Conservation (phyloP, 37 sponge, comb jelly and placozoan species). For the Crambe crambe region DNA sequence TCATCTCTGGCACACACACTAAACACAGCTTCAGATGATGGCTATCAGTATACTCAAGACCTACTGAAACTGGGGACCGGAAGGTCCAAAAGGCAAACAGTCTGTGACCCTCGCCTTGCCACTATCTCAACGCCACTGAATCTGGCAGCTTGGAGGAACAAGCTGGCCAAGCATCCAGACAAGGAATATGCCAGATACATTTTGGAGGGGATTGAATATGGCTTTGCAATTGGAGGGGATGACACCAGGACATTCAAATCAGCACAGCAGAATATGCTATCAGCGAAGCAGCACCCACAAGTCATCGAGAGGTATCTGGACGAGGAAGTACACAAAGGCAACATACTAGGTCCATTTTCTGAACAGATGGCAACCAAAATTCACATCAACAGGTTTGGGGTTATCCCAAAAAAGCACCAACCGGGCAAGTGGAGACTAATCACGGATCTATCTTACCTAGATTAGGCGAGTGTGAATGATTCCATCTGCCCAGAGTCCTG, state of each 20-base stretch:
- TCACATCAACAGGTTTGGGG: constrained; percentile 39
- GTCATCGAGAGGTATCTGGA: too few relatives aligned
- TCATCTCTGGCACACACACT: neutral
- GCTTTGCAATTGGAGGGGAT: constrained; percentile 14
- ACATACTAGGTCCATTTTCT: constrained; percentile 26
- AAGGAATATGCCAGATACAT: constrained; percentile 16
- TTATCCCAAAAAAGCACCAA: too few relatives aligned
- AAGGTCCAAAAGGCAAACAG: neutral
- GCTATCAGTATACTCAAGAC: constrained; percentile 10
- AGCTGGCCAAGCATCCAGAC: constrained; percentile 30
- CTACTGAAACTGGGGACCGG: neutral
- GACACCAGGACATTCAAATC: neutral
- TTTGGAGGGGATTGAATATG: too few relatives aligned
- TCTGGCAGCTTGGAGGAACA: neutral
- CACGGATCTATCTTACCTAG: too few relatives aligned
- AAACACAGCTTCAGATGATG: neutral
- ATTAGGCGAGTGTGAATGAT: too few relatives aligned
- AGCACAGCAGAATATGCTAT: constrained; percentile 19
- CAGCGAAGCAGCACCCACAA: too few relatives aligned
- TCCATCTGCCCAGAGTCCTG: constrained; percentile 20
- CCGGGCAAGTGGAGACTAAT: too few relatives aligned
- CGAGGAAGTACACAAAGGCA: too few relatives aligned
- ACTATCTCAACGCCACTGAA: neutral
- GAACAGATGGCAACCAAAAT: neutral
- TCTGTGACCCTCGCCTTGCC: neutral